These are phyloP conservation scores for Corythornis vintsioides DNA, from an alignment of 2,113 vertebrate genomes.

Conservation along the genomic window DNA sequence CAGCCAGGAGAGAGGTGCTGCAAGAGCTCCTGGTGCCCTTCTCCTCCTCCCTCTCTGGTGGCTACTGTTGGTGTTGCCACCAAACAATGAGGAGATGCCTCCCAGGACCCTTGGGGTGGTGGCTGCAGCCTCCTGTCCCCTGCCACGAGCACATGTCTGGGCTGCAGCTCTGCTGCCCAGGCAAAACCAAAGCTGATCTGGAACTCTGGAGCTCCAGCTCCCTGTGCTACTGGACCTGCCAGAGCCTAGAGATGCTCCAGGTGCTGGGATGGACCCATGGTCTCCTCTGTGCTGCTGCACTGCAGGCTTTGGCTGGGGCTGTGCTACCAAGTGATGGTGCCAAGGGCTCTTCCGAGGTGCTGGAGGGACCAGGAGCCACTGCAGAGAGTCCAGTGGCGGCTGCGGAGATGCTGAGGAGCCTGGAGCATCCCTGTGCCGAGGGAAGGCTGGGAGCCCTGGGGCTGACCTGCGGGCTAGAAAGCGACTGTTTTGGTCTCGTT, in stretches of 20 bases:
- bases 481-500: not conserved
- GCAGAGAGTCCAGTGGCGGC: not conserved
- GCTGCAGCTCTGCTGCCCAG: not conserved
- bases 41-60: not conserved
- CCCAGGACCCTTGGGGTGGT: not conserved
- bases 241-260: not conserved
- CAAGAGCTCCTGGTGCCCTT: not conserved
- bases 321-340: not conserved
- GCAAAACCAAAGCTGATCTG: not conserved
- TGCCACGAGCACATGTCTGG: fast-evolving
- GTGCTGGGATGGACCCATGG: not conserved
- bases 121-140: not conserved
- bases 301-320: not conserved
- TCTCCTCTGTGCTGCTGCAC: not conserved
- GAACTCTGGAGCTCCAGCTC: not conserved
- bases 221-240: not conserved
- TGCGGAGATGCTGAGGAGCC: not conserved
- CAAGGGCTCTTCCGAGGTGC: not conserved
- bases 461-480: not conserved
- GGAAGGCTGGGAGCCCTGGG: not conserved
- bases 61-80: fast-evolving
- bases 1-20: fast-evolving
- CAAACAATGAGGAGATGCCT: not conserved
- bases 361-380: not conserved
- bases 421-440: not conserved